Evolutionary conservation across 2,113 vertebrate species (phyloP).

Genomic region (Gallinago media): DNA sequence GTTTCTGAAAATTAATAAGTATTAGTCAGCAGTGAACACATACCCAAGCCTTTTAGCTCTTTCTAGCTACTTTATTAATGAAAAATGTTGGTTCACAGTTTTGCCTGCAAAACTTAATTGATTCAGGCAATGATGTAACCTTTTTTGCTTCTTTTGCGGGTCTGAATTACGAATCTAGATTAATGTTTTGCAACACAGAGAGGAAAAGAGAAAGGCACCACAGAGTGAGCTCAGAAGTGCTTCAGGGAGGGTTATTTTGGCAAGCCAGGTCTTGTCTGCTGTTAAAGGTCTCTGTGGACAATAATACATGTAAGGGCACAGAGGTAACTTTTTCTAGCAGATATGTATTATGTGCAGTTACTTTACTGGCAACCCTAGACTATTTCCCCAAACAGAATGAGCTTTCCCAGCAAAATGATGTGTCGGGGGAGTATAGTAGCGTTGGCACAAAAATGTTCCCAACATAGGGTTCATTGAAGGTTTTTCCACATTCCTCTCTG

Average conservation of each 20-base stretch:
- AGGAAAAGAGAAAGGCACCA: neutral
- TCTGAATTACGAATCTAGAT: neutral
- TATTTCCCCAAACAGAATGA: neutral
- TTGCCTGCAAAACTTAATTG: neutral
- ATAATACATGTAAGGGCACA: neutral
- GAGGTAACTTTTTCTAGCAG: neutral
- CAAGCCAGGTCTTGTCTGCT: neutral
- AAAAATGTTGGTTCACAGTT: conserved; percentile 26
- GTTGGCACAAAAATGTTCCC: neutral
- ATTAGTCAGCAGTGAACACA: neutral
- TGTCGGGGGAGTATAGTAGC: neutral
- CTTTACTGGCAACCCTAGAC: neutral
- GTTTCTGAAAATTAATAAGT: conserved; percentile 25
- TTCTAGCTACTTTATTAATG: neutral
- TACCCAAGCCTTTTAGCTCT: neutral
- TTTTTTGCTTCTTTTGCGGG: neutral
- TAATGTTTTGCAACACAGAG: neutral
- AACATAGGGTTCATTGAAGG: neutral
- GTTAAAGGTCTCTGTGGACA: neutral
- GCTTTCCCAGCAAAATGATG: neutral
- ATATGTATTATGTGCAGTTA: neutral
- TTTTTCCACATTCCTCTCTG: neutral
- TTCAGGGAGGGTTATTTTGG: neutral
- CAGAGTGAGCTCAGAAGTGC: neutral
- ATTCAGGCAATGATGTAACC: neutral